A percentile compares a stretch with the other conserved stretches of the same genome.
These are phyloP conservation scores for Cantharis nigra DNA, from an alignment of 2,888 invertebrate genomes.

Conservation along the genomic window DNA sequence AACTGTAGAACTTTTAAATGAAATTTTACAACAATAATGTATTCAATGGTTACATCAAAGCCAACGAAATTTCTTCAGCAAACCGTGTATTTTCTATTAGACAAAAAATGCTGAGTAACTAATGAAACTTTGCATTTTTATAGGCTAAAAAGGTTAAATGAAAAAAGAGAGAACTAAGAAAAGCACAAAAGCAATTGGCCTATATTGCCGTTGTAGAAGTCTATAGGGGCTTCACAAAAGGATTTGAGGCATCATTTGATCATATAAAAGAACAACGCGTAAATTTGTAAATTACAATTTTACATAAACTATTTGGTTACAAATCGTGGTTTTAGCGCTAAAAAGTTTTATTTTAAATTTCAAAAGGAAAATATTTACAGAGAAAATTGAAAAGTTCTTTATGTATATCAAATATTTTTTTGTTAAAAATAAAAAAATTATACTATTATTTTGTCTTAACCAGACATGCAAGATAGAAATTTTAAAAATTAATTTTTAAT, in stretches of 20 bases:
- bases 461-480: not conserved
- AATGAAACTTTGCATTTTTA: constrained; percentile 13
- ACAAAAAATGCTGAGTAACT: constrained; percentile 5
- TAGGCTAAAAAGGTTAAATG: not conserved
- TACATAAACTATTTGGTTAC: constrained; percentile 19
- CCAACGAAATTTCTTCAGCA: not conserved
- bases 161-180: not conserved
- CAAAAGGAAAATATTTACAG: not conserved
- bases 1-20: not conserved
- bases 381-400: not conserved
- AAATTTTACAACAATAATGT: not conserved
- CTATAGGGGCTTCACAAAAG: constrained; percentile 14
- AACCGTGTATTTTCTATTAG: not conserved
- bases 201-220: constrained; percentile 14
- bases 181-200: constrained; percentile 14
- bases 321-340: not conserved
- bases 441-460: not conserved
- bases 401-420: not conserved
- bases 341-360: not conserved
- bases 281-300: constrained; percentile 25
- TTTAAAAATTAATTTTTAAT: not conserved
- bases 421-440: not conserved
- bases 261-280: constrained; percentile 25
- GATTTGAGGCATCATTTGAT: constrained; percentile 24
- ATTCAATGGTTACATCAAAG: not conserved